Conservation (phyloP, 2,797 vertebrate genomes). For the Hylomyscus alleni region DNA sequence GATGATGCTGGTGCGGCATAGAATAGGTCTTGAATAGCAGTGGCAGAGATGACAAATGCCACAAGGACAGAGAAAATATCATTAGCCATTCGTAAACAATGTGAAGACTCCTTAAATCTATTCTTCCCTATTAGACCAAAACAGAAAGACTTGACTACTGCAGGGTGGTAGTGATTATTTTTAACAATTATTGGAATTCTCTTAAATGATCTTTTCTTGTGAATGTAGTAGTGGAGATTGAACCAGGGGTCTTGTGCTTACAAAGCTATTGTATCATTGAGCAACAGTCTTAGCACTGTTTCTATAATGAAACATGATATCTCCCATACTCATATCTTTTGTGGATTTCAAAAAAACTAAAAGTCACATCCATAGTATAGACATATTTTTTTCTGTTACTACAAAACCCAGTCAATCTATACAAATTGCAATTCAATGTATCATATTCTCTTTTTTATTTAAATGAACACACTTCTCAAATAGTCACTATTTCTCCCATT, state of each 20-base stretch:
- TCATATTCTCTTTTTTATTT: neutral
- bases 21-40: neutral
- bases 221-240: neutral
- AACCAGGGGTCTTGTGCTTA: neutral
- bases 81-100: conserved; percentile 17
- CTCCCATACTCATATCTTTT: neutral
- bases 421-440: conserved; percentile 28
- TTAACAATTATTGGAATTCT: neutral
- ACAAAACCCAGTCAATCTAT: conserved; percentile 8
- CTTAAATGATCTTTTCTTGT: neutral
- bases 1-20: neutral
- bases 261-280: neutral
- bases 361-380: neutral
- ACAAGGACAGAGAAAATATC: conserved; percentile 50
- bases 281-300: neutral
- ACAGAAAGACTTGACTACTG: neutral
- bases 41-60: neutral
- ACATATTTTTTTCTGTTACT: conserved; percentile 41
- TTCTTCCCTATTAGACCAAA: neutral
- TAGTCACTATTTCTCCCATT: conserved; percentile 30
- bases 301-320: neutral
- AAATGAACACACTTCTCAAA: neutral
- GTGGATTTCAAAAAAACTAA: conserved; percentile 44
- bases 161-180: conserved; percentile 22
- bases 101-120: neutral